These are phyloP conservation scores for Archips crataeganus DNA, from an alignment of 2,888 invertebrate genomes.

Conservation along the genomic window DNA sequence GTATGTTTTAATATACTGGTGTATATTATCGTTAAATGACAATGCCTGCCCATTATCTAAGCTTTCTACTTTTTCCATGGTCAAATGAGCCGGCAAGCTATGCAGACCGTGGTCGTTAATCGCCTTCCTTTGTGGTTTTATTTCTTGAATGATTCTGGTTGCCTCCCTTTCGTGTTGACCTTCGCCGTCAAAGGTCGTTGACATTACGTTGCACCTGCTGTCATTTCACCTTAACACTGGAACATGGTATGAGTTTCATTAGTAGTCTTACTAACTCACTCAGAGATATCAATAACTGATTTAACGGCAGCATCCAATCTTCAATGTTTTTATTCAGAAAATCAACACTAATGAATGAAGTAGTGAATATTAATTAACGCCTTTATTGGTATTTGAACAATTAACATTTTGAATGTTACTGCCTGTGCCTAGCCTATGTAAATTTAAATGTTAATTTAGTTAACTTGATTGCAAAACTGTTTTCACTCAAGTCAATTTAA, in stretches of 20 bases:
- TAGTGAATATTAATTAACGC: neutral
- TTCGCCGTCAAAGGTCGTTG: slow-evolving; percentile 28
- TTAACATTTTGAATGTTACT: neutral
- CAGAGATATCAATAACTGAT: neutral
- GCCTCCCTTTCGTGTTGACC: slow-evolving; percentile 35
- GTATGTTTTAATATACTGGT: neutral
- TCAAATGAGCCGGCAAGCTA: slow-evolving; percentile 31
- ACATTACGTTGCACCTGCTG: slow-evolving; percentile 31
- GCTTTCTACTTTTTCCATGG: slow-evolving; percentile 26
- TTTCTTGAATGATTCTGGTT: slow-evolving; percentile 36
- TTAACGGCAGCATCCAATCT: neutral
- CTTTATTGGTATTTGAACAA: neutral
- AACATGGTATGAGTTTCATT: neutral
- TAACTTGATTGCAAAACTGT: neutral
- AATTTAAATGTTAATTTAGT: neutral
- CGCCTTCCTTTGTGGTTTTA: slow-evolving; percentile 37
- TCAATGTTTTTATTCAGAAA: neutral
- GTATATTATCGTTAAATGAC: neutral
- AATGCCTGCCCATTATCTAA: slow-evolving; percentile 6
- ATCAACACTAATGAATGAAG: neutral
- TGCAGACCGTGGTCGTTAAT: slow-evolving; percentile 36
- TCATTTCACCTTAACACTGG: slow-evolving; percentile 7
- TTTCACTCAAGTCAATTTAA: slow-evolving; percentile 5
- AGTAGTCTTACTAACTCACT: neutral
- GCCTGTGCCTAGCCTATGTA: too few relatives aligned